Evolutionary conservation across 2,888 invertebrate genomes (phyloP).

Genomic region (Syrista parreyssii): DNA sequence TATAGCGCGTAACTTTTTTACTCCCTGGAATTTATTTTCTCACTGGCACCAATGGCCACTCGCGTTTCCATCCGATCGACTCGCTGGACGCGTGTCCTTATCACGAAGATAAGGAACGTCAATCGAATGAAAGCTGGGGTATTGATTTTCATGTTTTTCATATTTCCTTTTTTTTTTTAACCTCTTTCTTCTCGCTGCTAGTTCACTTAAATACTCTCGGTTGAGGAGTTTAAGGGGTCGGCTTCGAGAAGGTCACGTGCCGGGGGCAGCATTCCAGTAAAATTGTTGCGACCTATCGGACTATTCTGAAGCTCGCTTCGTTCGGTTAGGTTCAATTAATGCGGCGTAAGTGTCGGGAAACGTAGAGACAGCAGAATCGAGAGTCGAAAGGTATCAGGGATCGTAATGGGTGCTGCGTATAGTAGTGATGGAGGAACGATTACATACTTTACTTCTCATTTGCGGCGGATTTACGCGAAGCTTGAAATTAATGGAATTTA

Average conservation of each 20-base stretch:
- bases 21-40: neutral
- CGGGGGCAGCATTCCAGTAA: neutral
- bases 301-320: neutral
- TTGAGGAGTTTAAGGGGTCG: neutral
- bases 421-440: neutral
- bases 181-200: neutral
- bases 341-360: neutral
- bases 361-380: neutral
- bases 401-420: neutral
- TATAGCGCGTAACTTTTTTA: neutral
- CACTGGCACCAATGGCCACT: neutral
- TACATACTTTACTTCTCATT: conserved; percentile 17
- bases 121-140: no score
- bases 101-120: no score
- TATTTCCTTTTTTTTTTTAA: neutral
- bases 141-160: no score
- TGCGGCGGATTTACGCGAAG: conserved; percentile 13
- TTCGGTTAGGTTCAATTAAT: neutral
- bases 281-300: neutral
- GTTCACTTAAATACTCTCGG: neutral
- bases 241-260: neutral
- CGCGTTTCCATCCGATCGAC: neutral
- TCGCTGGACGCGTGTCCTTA: neutral
- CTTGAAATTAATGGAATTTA: conserved; percentile 16
- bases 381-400: neutral